Evolutionary conservation across 1,140 invertebrate species (phyloP).

Genomic region (Drosophila pandora): DNA sequence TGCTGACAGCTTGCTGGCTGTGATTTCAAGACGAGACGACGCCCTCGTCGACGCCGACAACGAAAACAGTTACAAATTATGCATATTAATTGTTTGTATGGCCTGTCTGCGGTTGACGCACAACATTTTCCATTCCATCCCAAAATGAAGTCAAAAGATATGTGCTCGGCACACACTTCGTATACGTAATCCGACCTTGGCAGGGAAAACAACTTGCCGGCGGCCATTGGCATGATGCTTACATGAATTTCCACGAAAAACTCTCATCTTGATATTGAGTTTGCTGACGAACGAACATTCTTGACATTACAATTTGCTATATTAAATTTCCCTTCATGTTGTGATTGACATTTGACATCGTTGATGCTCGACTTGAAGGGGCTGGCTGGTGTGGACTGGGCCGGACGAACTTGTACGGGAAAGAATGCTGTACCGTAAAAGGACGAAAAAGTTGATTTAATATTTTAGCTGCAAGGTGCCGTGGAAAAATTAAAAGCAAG

Average conservation of each 20-base stretch:
- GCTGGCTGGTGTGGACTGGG: too few relatives aligned
- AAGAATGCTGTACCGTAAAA: constrained; percentile 15
- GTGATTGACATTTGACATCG: constrained; percentile 51
- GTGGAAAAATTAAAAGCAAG: constrained; percentile 75
- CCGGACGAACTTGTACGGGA: neutral
- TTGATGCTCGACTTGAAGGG: neutral
- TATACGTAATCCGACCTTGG: constrained; percentile 56
- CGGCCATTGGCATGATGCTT: constrained; percentile 24
- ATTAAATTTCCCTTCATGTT: constrained; percentile 50
- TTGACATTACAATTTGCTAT: constrained; percentile 49
- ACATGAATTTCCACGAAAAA: constrained; percentile 40
- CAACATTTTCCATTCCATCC: constrained; percentile 18
- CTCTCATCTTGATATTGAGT: constrained; percentile 43
- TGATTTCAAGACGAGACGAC: constrained; percentile 36
- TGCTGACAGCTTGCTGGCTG: constrained; percentile 65
- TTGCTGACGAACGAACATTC: constrained; percentile 40
- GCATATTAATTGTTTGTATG: constrained; percentile 68
- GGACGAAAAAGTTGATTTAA: constrained; percentile 67
- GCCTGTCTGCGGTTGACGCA: constrained; percentile 34
- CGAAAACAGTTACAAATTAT: constrained; percentile 71
- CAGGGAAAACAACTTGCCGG: constrained; percentile 22
- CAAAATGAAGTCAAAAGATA: constrained; percentile 33
- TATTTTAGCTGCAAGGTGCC: constrained; percentile 66
- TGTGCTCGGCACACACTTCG: constrained; percentile 25
- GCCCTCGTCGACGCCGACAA: neutral